Evolutionary conservation across 2,888 invertebrate genomes (phyloP).

Genomic region (Drosophila colorata): DNA sequence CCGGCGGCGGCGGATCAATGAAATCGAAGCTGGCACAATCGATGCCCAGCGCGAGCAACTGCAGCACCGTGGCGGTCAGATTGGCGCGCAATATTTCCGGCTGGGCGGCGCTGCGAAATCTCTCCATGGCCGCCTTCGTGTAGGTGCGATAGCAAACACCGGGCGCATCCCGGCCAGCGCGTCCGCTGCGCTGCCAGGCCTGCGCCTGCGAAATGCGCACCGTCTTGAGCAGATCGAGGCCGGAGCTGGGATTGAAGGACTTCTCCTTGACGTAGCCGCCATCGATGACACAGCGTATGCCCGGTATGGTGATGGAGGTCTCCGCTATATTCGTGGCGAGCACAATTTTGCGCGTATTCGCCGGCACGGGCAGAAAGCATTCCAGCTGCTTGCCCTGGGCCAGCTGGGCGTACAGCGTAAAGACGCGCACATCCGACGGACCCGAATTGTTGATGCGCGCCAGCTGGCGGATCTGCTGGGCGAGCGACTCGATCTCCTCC

Average conservation of each 20-base stretch:
- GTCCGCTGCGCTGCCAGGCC: slow-evolving; percentile 96
- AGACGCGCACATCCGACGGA: slow-evolving; percentile 90
- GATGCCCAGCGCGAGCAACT: slow-evolving; percentile 93
- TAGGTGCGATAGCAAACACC: slow-evolving; percentile 95
- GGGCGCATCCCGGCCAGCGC: slow-evolving; percentile 94
- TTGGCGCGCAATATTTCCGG: slow-evolving; percentile 95
- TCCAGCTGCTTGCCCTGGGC: slow-evolving; percentile 94
- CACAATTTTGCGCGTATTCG: slow-evolving; percentile 94
- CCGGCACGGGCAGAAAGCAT: slow-evolving; percentile 91
- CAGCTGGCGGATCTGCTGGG: slow-evolving; percentile 90
- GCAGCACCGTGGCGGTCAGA: slow-evolving; percentile 87
- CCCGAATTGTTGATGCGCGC: slow-evolving; percentile 86
- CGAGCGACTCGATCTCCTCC: slow-evolving; percentile 97
- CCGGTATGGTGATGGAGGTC: slow-evolving; percentile 97
- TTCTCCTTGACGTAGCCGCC: slow-evolving; percentile 96
- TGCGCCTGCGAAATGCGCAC: slow-evolving; percentile 95
- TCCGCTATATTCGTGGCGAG: slow-evolving; percentile 99
- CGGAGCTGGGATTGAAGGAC: slow-evolving; percentile 92
- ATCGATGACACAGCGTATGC: slow-evolving; percentile 96
- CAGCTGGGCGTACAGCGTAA: slow-evolving; percentile 96
- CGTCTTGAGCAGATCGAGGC: slow-evolving; percentile 93
- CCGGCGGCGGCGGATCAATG: slow-evolving; percentile 93
- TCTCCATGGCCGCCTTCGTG: slow-evolving; percentile 91
- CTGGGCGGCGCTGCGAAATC: slow-evolving; percentile 89
- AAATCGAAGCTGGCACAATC: slow-evolving; percentile 94